These are phyloP conservation scores for Arion vulgaris DNA, from an alignment of 1,140 invertebrate genomes.

Conservation along the genomic window DNA sequence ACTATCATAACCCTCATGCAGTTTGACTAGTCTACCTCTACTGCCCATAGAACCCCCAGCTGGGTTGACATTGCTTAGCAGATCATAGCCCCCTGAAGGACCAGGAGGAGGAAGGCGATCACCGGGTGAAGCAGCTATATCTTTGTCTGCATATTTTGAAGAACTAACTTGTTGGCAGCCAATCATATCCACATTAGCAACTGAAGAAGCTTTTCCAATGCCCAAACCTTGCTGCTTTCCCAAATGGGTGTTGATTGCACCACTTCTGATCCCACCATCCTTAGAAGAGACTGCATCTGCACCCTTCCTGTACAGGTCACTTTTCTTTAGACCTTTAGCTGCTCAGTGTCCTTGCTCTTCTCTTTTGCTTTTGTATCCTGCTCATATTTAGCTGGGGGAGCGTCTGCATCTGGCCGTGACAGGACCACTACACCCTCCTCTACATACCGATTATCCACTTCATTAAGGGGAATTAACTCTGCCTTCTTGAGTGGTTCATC, in stretches of 20 bases:
- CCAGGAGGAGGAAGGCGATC: constrained; percentile 34
- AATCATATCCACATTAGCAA: background rate
- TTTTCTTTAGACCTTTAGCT: constrained; percentile 21
- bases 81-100: constrained; percentile 25
- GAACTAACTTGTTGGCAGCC: constrained; percentile 12
- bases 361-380: constrained; percentile 55
- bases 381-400: constrained; percentile 61
- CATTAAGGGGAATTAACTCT: constrained; percentile 49
- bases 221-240: constrained; percentile 10
- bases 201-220: background rate
- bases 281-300: constrained; percentile 22
- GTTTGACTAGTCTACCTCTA: constrained; percentile 3
- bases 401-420: constrained; percentile 48
- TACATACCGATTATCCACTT: constrained; percentile 62
- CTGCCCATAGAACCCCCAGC: background rate
- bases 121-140: constrained; percentile 18
- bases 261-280: constrained; percentile 20
- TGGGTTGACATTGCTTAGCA: background rate
- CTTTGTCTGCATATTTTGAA: constrained; percentile 18
- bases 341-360: constrained; percentile 28
- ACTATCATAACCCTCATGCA: constrained; percentile 24
- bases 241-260: background rate
- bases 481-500: constrained; percentile 59
- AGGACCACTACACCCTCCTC: constrained; percentile 59
- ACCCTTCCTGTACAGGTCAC: constrained; percentile 27